phyloP scores from a whole-genome alignment of 2,113 vertebrate species.

The Entomyzon cyanotis region DNA sequence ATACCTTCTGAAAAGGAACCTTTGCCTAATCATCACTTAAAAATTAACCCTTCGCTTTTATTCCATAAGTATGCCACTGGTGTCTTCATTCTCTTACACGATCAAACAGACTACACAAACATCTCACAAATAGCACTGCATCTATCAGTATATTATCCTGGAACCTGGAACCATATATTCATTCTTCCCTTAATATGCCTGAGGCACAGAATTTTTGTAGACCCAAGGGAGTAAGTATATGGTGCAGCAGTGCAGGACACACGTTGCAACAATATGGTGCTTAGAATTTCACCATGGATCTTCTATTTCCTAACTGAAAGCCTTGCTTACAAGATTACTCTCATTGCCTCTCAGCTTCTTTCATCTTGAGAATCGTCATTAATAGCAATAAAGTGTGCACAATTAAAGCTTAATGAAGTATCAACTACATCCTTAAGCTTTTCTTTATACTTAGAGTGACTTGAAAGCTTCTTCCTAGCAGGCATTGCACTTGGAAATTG shows the following conservation, averaged over 20 bases:
- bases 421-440: background rate
- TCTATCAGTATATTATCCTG: background rate
- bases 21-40: background rate
- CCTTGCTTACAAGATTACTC: background rate
- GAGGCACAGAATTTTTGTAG: background rate
- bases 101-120: background rate
- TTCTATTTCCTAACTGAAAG: background rate
- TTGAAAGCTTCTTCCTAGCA: background rate
- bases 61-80: background rate
- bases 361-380: background rate
- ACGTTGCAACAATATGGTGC: too few relatives aligned
- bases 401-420: background rate
- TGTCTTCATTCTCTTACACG: background rate
- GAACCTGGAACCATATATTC: background rate
- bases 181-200: background rate
- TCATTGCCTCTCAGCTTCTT: background rate
- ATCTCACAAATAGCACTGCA: background rate
- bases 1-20: background rate
- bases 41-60: background rate
- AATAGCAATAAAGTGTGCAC: background rate
- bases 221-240: background rate
- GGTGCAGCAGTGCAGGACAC: too few relatives aligned
- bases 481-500: background rate
- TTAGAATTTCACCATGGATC: background rate
- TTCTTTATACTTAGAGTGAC: background rate